Conservation (phyloP, 2,888 invertebrate species). For the Platycnemis pennipes region DNA sequence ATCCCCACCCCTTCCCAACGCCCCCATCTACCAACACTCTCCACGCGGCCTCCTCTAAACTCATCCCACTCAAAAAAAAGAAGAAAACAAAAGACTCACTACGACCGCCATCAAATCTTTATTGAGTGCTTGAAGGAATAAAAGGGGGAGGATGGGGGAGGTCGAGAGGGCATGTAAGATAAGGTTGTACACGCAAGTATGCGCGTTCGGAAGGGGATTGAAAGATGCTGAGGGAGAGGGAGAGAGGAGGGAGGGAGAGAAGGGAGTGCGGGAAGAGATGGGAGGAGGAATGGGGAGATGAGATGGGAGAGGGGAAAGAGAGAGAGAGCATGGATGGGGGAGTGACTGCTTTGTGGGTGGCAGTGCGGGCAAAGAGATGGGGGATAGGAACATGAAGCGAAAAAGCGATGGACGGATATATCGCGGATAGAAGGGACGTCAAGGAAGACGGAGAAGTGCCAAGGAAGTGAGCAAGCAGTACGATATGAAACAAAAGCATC, state of each 20-base stretch:
- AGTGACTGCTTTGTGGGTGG: neutral
- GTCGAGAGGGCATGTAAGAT: neutral
- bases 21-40: neutral
- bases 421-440: neutral
- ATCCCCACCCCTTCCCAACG: neutral
- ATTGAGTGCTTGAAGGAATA: conserved; percentile 34
- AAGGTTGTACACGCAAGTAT: conserved; percentile 35
- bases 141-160: neutral
- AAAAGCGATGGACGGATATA: neutral
- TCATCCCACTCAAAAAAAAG: neutral
- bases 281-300: neutral
- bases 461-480: neutral
- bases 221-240: conserved; percentile 14
- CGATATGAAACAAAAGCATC: no score
- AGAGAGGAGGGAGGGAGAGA: no score
- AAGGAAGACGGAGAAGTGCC: neutral
- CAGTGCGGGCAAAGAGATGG: no score
- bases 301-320: neutral
- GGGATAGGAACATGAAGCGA: no score
- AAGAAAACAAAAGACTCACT: neutral
- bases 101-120: conserved; percentile 47
- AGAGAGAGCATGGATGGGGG: neutral
- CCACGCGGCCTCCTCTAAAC: neutral
- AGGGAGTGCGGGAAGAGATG: neutral
- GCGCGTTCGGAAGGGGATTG: conserved; percentile 12